phyloP scores from a whole-genome alignment of 2,888 invertebrate species.

The Atethmia centrago region DNA sequence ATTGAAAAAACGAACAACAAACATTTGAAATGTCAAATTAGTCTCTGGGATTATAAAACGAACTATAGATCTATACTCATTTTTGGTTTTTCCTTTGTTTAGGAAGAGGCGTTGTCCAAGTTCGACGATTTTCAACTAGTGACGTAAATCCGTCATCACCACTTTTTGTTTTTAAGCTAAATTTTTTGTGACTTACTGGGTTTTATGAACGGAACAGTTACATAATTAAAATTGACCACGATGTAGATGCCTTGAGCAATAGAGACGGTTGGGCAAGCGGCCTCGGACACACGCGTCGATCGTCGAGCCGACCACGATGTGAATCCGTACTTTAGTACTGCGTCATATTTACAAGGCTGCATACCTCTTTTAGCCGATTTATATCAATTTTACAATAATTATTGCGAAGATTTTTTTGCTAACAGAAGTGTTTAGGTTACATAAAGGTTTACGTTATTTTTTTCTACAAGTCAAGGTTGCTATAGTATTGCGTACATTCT shows the following conservation, averaged over 20 bases:
- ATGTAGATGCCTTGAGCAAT: conserved; percentile 72
- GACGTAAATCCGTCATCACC: neutral
- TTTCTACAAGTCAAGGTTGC: conserved; percentile 57
- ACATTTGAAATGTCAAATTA: too few relatives aligned
- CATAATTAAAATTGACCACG: conserved; percentile 76
- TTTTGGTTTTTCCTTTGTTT: neutral
- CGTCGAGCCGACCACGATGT: conserved; percentile 61
- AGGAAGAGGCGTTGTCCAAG: neutral
- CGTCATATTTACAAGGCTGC: conserved; percentile 55
- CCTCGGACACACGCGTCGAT: conserved; percentile 71
- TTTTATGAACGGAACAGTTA: conserved; percentile 68
- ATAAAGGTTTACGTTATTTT: conserved; percentile 59
- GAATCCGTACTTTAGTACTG: conserved; percentile 61
- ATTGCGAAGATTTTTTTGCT: conserved; percentile 58
- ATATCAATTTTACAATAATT: conserved; percentile 61
- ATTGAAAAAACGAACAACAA: too few relatives aligned
- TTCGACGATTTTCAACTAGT: neutral
- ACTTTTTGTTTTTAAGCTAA: conserved; percentile 2
- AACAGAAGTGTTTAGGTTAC: conserved; percentile 53
- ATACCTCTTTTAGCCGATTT: conserved; percentile 58
- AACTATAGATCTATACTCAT: neutral
- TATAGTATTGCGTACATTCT: conserved; percentile 41
- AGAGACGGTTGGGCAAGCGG: conserved; percentile 63
- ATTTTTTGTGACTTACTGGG: conserved; percentile 39
- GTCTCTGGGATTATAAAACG: too few relatives aligned